Base-by-base conservation (phyloP, 1,140 invertebrate species). In the Drosophila simulans region DNA sequence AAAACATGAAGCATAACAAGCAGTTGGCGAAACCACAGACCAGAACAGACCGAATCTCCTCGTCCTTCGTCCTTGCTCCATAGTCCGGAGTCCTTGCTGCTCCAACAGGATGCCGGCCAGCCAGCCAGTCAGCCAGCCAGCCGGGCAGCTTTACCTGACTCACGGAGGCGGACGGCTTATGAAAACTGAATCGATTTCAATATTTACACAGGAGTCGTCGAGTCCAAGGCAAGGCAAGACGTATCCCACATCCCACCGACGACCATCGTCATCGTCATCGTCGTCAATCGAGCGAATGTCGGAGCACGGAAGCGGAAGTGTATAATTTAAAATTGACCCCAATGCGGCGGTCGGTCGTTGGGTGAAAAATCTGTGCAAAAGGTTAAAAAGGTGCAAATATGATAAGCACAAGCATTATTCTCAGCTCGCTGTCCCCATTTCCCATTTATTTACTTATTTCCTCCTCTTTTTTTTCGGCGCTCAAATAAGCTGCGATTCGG, bases 281-380 rank as follows among this genome's bases (percentile, higher is more conserved):
- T 60, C 83, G 77, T 77, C 84, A 89, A 89, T 89, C 84, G 84
- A 89, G 84, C 72, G 85, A 65, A 77, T 84, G 74, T 40, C 73
- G 56, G 58, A 56, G 72, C 84, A 89, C 60, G 77, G 84, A 84
- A 80, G 77, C 80, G 80, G 77, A 89, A 89, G 84, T 84, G 84
- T 89, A 89, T 89, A 89, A 89, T 89, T 89, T 89, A 89, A 89
- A 89, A 89, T 80, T 89, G 84, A 89, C 84, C 84, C 79, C 68
- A 77, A 64, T 63, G 77, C 57, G 68, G 27, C 52, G 68, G 45
- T 3, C 20, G 31, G 20, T 8, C 20, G 20, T 22, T 22, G 52
- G 15, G 10, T 25, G 10, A 25, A 45, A 68, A 68, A 82, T 62
- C 60, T 64, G 56, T 45, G 62, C 48, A 60, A 63, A 75, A 57